Percentiles rank a stretch among this genome's conserved stretches.
Evolutionary conservation across 2,113 vertebrate genomes (phyloP).

Genomic region (Muscicapa adusta): DNA sequence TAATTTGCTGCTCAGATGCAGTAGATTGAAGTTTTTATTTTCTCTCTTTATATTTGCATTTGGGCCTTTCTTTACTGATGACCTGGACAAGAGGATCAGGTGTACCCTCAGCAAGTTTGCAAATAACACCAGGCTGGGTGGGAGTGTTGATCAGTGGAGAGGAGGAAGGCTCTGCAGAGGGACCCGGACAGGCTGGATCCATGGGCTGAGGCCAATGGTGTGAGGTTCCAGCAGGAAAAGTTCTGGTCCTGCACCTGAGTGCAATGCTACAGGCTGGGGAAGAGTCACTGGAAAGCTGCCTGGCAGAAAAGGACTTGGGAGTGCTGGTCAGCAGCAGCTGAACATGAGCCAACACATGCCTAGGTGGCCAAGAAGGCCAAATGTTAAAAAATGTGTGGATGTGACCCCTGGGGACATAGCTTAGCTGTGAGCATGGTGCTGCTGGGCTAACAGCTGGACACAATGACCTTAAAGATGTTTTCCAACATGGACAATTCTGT

Average conservation of each 20-base stretch:
- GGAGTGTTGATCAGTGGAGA: not conserved
- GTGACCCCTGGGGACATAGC: too few relatives aligned
- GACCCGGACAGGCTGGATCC: not conserved
- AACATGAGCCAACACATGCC: not conserved
- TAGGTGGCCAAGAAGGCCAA: not conserved
- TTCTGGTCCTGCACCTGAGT: not conserved
- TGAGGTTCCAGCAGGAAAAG: too few relatives aligned
- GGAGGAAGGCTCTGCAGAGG: not conserved
- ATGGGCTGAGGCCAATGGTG: not conserved
- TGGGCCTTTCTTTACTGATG: not conserved
- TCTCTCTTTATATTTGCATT: not conserved
- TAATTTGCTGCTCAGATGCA: not conserved
- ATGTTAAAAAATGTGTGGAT: not conserved
- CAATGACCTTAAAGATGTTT: not conserved
- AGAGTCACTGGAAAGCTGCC: not conserved
- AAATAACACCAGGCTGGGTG: not conserved
- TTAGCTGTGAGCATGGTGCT: not conserved
- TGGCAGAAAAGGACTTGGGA: not conserved
- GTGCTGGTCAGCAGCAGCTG: not conserved
- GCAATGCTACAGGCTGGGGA: not conserved
- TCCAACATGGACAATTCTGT: not conserved
- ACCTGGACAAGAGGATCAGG: not conserved
- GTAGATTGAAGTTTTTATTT: not conserved
- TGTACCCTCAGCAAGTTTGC: not conserved
- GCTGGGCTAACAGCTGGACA: not conserved